These are phyloP conservation scores for Chirona hameri DNA, from an alignment of 2,888 invertebrate species.

Conservation along the genomic window DNA sequence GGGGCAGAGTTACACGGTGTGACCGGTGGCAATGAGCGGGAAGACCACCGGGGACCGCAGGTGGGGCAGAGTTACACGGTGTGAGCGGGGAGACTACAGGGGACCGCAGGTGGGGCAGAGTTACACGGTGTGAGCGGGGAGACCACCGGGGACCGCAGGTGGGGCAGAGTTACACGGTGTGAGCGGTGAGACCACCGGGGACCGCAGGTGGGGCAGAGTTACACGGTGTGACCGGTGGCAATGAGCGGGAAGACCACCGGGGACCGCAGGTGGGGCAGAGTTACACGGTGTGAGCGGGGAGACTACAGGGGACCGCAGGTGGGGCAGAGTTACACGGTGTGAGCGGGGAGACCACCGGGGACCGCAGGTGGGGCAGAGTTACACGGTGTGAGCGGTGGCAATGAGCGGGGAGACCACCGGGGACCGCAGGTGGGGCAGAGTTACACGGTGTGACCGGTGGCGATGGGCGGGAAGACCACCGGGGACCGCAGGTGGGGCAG, in stretches of 20 bases:
- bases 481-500: background rate
- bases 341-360: background rate
- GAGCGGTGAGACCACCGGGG: no score
- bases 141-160: background rate
- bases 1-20: no score
- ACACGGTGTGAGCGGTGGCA: no score
- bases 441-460: conserved; percentile 46
- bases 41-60: background rate
- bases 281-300: no score
- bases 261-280: background rate
- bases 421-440: background rate
- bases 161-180: no score
- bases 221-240: conserved; percentile 46
- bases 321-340: no score
- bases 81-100: no score
- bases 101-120: background rate
- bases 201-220: background rate
- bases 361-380: background rate
- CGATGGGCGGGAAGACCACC: background rate
- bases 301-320: background rate
- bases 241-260: background rate
- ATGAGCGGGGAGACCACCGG: no score
- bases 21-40: conserved; percentile 46
- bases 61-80: no score
- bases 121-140: background rate